These are phyloP conservation scores for Hetaerina titia DNA, from an alignment of 2,888 invertebrate species.

Conservation along the genomic window DNA sequence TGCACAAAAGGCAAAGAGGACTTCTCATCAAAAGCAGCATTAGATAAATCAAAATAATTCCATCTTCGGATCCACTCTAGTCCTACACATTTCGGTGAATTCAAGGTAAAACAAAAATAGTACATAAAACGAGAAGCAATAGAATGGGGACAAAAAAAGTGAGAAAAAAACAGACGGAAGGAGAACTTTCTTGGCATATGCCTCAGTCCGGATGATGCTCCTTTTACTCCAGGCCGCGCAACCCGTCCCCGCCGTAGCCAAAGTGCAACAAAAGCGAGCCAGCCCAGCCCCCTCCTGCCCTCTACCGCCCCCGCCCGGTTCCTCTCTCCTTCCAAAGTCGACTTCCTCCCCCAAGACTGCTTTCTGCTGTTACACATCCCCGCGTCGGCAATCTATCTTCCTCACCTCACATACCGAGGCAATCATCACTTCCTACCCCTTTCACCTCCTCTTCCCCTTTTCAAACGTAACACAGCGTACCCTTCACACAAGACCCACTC, in stretches of 20 bases:
- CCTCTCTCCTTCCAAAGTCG: neutral
- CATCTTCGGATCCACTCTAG: neutral
- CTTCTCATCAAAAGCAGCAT: neutral
- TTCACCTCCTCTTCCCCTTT: conserved; percentile 1
- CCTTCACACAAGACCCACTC: conserved; percentile 15
- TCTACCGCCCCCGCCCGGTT: neutral
- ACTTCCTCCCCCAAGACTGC: conserved; percentile 32
- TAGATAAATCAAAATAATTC: neutral
- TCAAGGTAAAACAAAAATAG: neutral
- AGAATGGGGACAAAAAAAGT: conserved; percentile 6
- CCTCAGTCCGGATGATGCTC: conserved; percentile 41
- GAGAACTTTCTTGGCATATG: conserved; percentile 42
- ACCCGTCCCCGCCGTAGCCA: neutral
- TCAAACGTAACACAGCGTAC: conserved; percentile 48
- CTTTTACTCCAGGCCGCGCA: conserved; percentile 17
- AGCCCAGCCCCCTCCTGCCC: neutral
- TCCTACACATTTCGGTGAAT: neutral
- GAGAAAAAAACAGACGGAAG: neutral
- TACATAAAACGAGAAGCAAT: neutral
- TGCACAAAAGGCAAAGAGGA: neutral
- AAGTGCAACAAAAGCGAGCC: neutral
- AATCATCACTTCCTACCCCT: conserved; percentile 42
- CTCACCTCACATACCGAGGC: conserved; percentile 54
- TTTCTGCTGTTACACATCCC: conserved; percentile 49
- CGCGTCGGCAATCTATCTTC: conserved; percentile 53